Base-by-base conservation (phyloP, 2,113 vertebrate species). In the Etheostoma cragini region DNA sequence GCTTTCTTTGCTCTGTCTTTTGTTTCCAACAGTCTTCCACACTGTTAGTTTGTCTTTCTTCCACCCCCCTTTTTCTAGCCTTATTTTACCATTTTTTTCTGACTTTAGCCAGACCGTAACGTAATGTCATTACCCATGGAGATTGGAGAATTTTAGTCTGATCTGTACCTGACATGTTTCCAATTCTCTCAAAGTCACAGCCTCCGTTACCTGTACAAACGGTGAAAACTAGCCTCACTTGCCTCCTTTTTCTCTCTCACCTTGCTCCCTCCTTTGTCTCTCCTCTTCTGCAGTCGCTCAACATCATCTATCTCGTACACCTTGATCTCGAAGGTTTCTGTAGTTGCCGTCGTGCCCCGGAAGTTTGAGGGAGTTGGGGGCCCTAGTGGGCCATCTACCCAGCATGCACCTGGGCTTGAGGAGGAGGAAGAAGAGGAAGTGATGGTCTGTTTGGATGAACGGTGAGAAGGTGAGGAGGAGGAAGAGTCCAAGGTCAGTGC, bases 271-370 rank as follows among this genome's bases (percentile, higher is more conserved):
- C 89, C 94, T 15, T 94, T 95, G 65, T 93, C 93, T 72, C 96
- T 95, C 64, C 96, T 96, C 84, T 96, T 94, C 91, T 98, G 97
- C 50, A 99, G 96, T 58, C 98, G 95, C 72, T 99, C 97, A 8
- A 99, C 97, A 0, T 99, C 98, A 19, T 99, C 98, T 3, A 99
- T 99, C 85, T 99, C 98, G n/a, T 99, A 99, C 68, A 99, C 98
- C 85, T 99, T 99, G 86, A 99, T 99, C 94, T 99, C 98, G 30
- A 99, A 99, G 64, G 97, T 96, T 75, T 99, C 98, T 24, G 95
- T 94, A 1, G 88, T 65, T 8, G 80, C 61, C 0, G 52, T 94
- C 56, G 11, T 91, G 84, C 62, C 96, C 77, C 94, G 95, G 94
- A 83, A 73, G 94, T 89, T 70, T 88, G 90, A 63, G 11, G 93